Evolutionary conservation across 2,888 invertebrate species (phyloP).

Genomic region (Drosophila kambysellisi): DNA sequence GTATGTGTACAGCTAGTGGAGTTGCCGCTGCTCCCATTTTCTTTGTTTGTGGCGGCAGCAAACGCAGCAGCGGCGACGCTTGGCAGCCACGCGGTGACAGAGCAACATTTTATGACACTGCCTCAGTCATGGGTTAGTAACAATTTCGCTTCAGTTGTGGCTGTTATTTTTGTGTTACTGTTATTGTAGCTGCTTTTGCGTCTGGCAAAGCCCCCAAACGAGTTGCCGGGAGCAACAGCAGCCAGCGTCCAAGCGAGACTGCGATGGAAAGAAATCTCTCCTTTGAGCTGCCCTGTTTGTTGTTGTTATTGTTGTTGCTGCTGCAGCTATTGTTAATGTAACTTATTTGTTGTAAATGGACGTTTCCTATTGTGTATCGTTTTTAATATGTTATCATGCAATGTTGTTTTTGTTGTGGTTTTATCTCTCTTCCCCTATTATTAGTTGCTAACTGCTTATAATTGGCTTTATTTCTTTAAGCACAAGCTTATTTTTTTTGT

Average conservation of each 20-base stretch:
- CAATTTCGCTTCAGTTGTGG: slow-evolving; percentile 1
- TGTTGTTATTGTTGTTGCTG: slow-evolving; percentile 15
- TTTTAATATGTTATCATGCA: slow-evolving; percentile 53
- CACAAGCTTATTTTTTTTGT: slow-evolving; percentile 28
- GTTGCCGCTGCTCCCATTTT: slow-evolving; percentile 55
- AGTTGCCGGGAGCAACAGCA: slow-evolving; percentile 36
- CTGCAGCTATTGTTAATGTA: slow-evolving; percentile 9
- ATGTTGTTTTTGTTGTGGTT: slow-evolving; percentile 18
- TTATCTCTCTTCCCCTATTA: slow-evolving; percentile 14
- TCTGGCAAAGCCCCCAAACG: slow-evolving; percentile 55
- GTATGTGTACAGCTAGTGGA: slow-evolving; percentile 29
- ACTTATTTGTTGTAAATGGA: slow-evolving; percentile 67
- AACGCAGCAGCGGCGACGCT: slow-evolving; percentile 73
- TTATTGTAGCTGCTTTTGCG: slow-evolving; percentile 17
- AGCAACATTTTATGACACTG: slow-evolving; percentile 48
- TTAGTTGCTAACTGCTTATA: not conserved
- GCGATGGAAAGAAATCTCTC: slow-evolving; percentile 7
- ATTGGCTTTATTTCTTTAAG: slow-evolving; percentile 22
- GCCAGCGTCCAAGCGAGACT: slow-evolving; percentile 18
- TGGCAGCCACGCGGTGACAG: slow-evolving; percentile 48
- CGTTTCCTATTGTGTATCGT: slow-evolving; percentile 52
- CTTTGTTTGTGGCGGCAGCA: slow-evolving; percentile 75
- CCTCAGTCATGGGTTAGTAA: slow-evolving; percentile 16
- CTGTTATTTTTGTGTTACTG: slow-evolving; percentile 18
- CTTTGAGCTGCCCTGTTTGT: slow-evolving; percentile 7